These are phyloP conservation scores for Himalopsyche japonica DNA, from an alignment of 2,888 invertebrate genomes.

Conservation along the genomic window DNA sequence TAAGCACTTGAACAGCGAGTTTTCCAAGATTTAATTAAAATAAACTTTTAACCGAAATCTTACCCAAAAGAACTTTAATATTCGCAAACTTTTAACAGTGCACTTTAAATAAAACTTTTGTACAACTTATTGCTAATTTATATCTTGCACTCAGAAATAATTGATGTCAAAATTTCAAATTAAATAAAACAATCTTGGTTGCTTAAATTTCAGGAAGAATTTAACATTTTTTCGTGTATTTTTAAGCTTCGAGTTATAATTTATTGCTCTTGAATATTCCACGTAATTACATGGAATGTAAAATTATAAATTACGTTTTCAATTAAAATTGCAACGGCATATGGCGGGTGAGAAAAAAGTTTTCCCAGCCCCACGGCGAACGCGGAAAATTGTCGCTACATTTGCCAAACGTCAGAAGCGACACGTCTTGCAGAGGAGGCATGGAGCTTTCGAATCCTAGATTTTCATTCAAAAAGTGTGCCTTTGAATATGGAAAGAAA, in stretches of 20 bases:
- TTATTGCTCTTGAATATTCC: background rate
- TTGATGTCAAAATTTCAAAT: background rate
- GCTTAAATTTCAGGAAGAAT: background rate
- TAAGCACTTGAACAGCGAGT: background rate
- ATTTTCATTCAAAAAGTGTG: background rate
- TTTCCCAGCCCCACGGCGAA: conserved; percentile 13
- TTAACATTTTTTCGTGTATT: background rate
- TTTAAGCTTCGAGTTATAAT: background rate
- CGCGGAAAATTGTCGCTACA: background rate
- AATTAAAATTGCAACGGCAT: conserved; percentile 31
- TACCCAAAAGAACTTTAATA: background rate
- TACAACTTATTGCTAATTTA: background rate
- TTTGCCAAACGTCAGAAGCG: background rate
- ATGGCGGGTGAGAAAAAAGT: conserved; percentile 18
- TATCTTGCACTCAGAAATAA: background rate
- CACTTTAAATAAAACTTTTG: background rate
- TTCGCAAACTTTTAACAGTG: background rate
- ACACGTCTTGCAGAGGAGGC: background rate
- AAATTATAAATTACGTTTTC: conserved; percentile 32
- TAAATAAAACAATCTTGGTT: background rate
- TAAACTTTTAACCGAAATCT: background rate
- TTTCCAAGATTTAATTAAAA: background rate
- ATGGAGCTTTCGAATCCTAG: background rate
- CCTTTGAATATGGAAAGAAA: background rate
- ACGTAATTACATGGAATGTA: conserved; percentile 29